Conservation (phyloP, 2,797 vertebrate species). For the Acanthiza pusilla region DNA sequence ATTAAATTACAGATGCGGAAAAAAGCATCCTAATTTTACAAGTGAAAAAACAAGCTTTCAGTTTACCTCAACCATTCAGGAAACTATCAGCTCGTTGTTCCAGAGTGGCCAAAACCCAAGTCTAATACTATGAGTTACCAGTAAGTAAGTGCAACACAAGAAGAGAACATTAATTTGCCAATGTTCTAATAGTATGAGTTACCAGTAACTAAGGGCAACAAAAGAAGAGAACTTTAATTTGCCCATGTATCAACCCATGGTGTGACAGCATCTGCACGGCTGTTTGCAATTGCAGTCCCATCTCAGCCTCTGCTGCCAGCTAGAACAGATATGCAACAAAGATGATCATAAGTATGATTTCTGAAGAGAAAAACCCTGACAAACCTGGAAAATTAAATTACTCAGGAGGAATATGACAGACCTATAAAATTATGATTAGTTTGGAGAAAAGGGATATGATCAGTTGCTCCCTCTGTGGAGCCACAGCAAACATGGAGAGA, state of each 20-base stretch:
- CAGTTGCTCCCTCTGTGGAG: background rate
- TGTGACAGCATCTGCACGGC: background rate
- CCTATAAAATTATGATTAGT: background rate
- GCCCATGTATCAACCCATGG: background rate
- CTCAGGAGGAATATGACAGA: background rate
- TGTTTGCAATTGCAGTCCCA: background rate
- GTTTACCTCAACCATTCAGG: background rate
- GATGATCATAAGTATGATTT: background rate
- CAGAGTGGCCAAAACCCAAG: background rate
- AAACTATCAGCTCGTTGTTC: background rate
- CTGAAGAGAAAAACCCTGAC: background rate
- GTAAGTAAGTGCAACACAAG: background rate
- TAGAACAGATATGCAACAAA: background rate
- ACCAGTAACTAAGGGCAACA: background rate
- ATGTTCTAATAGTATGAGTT: background rate
- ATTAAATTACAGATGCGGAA: background rate
- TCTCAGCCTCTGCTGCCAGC: background rate
- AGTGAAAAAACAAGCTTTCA: background rate
- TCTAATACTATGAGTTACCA: background rate
- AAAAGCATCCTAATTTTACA: background rate
- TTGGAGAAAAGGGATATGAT: background rate
- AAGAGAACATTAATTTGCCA: no score
- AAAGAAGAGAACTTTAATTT: background rate
- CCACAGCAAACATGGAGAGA: background rate
- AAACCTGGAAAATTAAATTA: background rate